phyloP scores from a whole-genome alignment of 2,888 invertebrate species.

The Coenonympha arcania region DNA sequence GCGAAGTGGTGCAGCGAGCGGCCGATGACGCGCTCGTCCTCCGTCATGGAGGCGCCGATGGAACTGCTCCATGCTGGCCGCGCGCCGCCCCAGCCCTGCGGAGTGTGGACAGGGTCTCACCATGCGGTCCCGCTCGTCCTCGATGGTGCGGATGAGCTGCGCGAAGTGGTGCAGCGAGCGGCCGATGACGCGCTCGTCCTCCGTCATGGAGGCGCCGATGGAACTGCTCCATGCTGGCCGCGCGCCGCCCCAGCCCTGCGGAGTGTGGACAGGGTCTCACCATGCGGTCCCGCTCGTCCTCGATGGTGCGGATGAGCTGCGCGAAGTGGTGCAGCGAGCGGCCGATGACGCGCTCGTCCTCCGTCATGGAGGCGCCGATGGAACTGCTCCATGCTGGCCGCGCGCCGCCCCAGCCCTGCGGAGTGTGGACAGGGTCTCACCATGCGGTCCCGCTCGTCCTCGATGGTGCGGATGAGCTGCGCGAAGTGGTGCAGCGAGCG shows the following conservation, averaged over 20 bases:
- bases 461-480: constrained; percentile 91
- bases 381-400: no score
- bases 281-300: constrained; percentile 97
- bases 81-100: no score
- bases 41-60: no score
- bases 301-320: constrained; percentile 91
- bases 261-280: no score
- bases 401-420: no score
- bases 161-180: constrained; percentile 94
- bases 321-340: constrained; percentile 94
- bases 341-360: constrained; percentile 96
- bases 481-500: constrained; percentile 94
- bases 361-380: constrained; percentile 96
- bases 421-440: no score
- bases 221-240: no score
- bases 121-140: constrained; percentile 97
- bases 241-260: no score
- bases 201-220: constrained; percentile 96
- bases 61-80: no score
- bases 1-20: no score
- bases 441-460: constrained; percentile 97
- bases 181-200: constrained; percentile 96
- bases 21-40: no score
- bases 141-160: constrained; percentile 91
- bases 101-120: no score